Evolutionary conservation across 2,113 vertebrate genomes (phyloP), one percentile per base, ranked within the genome.

Genomic region (Oryzias curvinotus): DNA sequence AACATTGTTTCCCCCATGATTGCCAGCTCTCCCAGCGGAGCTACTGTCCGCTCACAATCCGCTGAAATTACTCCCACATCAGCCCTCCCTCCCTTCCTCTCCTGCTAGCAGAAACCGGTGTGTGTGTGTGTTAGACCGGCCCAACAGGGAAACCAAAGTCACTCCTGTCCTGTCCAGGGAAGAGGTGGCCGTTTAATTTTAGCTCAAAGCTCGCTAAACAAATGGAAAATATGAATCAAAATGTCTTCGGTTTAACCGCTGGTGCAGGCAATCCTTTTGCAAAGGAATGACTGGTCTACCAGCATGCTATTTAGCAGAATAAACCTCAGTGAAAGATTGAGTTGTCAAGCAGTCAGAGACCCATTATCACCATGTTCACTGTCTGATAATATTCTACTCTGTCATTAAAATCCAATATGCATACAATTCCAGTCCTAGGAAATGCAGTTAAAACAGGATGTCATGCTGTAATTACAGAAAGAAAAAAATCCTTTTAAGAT

Each of bases 1-100:
- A 99, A 99, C 97, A 98, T 98, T 99, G 97, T 99, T 99, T 99
- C 97, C 96, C 94, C 94, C 96, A 91, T 98, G 97, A 99, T 99
- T 99, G 96, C 96, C 95, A 96, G 95, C 92, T 93, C 93, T 99
- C 97, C 97, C 97, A 92, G 91, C 70, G 96, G 97, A 96, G 95
- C 91, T 94, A 94, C 95, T 96, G 96, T 97, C 96, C 95, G 93
- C 96, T 97, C 91, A 91, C 96, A 93, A 95, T 95, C 93, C 94
- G 90, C 92, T 91, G 93, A 94, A 98, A 98, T 96, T 94, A 93
- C 96, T 97, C 95, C 96, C 17, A 82, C 86, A 82, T 92, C 69
- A 84, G 92, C 92, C 92, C 93, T 91, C 92, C 91, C 75, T 81
- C 78, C 67, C 52, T 67, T 70, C 64, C 67, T 19, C 74, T 71